Evolutionary conservation across 2,797 vertebrate species (phyloP).

Genomic region (Trachurus trachurus): DNA sequence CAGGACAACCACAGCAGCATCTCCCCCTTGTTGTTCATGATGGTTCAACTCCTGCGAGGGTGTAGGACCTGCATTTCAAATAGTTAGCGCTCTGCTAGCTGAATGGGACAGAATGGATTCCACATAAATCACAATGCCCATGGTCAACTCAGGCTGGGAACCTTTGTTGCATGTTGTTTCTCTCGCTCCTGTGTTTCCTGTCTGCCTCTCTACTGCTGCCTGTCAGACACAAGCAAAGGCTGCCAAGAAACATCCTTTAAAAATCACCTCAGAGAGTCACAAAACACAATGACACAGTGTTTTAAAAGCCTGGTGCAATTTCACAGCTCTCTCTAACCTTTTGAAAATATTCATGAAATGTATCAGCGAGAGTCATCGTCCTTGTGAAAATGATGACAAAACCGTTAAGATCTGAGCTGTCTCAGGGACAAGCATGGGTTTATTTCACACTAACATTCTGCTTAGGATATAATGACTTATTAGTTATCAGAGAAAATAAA

Average conservation of each 20-base stretch:
- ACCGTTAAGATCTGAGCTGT: conserved; percentile 23
- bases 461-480: conserved; percentile 18
- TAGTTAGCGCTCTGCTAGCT: neutral
- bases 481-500: conserved; percentile 25
- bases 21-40: conserved; percentile 13
- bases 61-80: conserved; percentile 19
- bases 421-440: conserved; percentile 29
- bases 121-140: too few relatives aligned
- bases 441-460: conserved; percentile 16
- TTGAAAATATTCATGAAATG: conserved; percentile 6
- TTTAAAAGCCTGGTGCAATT: conserved; percentile 19
- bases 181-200: too few relatives aligned
- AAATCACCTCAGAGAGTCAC: conserved; percentile 1
- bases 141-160: too few relatives aligned
- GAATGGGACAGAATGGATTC: too few relatives aligned
- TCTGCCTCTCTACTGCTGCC: too few relatives aligned
- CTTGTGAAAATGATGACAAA: conserved; percentile 28
- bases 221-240: too few relatives aligned
- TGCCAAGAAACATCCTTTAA: too few relatives aligned
- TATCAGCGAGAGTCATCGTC: conserved; percentile 23
- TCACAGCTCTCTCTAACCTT: conserved; percentile 13
- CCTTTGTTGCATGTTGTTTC: too few relatives aligned
- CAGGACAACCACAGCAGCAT: conserved; percentile 35
- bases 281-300: conserved; percentile 8
- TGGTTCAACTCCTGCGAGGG: conserved; percentile 15